Base-by-base conservation (phyloP, 2,888 invertebrate species). In the Dryobotodes eremita region DNA sequence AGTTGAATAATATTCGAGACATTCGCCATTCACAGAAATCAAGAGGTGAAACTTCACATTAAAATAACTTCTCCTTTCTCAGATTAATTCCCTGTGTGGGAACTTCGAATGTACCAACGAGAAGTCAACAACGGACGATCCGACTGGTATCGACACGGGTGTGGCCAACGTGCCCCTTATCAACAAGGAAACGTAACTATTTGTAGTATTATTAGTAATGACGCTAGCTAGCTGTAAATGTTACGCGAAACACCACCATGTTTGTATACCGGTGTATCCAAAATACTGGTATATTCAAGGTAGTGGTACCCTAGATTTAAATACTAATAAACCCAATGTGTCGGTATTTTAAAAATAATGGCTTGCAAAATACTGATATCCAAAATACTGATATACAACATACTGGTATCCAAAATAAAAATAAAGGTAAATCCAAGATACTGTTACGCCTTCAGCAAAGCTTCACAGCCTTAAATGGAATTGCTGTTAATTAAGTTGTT, bases 11-110 rank as follows among this genome's bases (percentile, higher is more conserved):
- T 66, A 48, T 26, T 48, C 11, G 6, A 46, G 5, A 46, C 5
- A 48, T 26, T 46, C 6, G 2, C 10, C 17, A 65, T 26, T 20
- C 10, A 26, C 17, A 20, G 17, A 3, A 17, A 50, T 11, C 31
- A 23, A 23, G 7, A 23, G 23, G 31, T 53, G 31, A 55, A 36
- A n/a, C 42, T n/a, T 42, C 20, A 55, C 3, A 36, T 31, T 36
- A 50, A 36, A 0, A 23, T 17, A 1, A 71, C 42, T 77, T 62
- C 11, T 62, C 76, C 36, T 62, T 74, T 23, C 66, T 11, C 87
- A 92, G 92, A 87, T 89, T 0, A 70, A 80, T 26, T 85, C 86
- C 0, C 75, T 91, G 3, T 92, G 92, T 57, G 85, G 75, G 50
- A 89, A 91, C 82, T 92, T 92, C 78, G 75, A 90, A 10, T 91